Evolutionary conservation across 2,888 invertebrate genomes (phyloP).

Genomic region (Metellina segmentata): DNA sequence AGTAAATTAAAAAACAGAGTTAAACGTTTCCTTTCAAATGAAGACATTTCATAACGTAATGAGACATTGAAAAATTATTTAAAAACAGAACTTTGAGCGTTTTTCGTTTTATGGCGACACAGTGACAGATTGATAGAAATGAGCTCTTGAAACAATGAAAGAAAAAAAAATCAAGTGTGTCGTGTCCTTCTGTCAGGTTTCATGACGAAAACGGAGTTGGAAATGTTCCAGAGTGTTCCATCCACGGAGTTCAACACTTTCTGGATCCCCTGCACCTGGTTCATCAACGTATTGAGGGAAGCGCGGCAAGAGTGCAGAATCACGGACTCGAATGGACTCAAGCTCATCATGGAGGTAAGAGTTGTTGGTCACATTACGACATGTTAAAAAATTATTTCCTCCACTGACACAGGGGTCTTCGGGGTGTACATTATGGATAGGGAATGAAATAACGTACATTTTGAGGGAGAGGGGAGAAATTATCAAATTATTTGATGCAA

Average conservation of each 20-base stretch:
- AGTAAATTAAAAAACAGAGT: not conserved
- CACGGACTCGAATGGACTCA: constrained; percentile 83
- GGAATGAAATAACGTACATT: no score
- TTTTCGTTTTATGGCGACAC: constrained; percentile 23
- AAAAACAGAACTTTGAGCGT: constrained; percentile 9
- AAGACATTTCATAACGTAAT: constrained; percentile 19
- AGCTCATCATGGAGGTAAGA: constrained; percentile 84
- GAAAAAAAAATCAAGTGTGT: not conserved
- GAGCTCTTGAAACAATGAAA: constrained; percentile 6
- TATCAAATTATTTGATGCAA: no score
- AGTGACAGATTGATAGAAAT: constrained; percentile 14
- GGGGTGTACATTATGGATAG: no score
- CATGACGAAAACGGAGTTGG: constrained; percentile 84
- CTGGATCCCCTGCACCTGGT: constrained; percentile 86
- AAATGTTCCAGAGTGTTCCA: constrained; percentile 84
- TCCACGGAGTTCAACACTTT: constrained; percentile 85
- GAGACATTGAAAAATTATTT: constrained; percentile 56
- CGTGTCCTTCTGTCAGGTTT: constrained; percentile 82
- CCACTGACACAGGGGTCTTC: no score
- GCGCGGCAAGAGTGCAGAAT: constrained; percentile 83
- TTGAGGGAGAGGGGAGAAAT: no score
- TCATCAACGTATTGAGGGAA: constrained; percentile 84
- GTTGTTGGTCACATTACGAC: not conserved
- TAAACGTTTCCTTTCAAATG: not conserved
- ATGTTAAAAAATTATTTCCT: no score